phyloP scores from a whole-genome alignment of 2,797 vertebrate species.

The Cyprinella venusta region DNA sequence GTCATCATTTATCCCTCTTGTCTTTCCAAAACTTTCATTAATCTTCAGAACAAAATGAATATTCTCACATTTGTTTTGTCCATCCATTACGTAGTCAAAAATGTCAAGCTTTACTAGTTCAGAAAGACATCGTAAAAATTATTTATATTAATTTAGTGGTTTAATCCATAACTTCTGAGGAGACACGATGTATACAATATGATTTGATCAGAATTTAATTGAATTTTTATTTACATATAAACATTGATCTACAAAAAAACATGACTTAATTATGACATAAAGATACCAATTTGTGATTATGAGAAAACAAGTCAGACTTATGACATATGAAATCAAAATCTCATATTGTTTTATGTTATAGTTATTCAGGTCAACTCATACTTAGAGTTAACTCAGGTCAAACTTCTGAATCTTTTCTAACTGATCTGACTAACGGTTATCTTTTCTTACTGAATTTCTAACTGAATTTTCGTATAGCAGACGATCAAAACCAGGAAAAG shows the following conservation, averaged over 20 bases:
- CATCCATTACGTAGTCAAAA: not conserved
- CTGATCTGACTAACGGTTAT: too few species aligned
- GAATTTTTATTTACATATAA: not conserved
- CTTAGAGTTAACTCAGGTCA: too few species aligned
- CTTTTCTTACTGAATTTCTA: too few species aligned
- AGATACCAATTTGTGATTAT: not conserved
- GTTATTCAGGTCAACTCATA: too few species aligned
- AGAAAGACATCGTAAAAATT: too few species aligned
- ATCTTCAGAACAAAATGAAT: not conserved
- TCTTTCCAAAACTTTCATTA: not conserved
- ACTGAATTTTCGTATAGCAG: too few species aligned
- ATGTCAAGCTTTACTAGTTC: not conserved
- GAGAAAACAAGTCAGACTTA: not conserved
- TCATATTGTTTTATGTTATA: not conserved
- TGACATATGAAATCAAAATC: not conserved
- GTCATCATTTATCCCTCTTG: not conserved
- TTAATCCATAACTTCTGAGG: not conserved
- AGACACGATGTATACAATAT: not conserved
- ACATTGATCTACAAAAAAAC: not conserved
- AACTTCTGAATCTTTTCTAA: too few species aligned
- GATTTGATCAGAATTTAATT: not conserved
- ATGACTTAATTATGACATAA: not conserved
- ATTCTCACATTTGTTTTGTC: not conserved
- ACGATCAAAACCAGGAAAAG: too few species aligned
- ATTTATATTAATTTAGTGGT: not conserved